These are phyloP conservation scores for Dynastes maya DNA, from an alignment of 2,888 invertebrate genomes.

Conservation along the genomic window DNA sequence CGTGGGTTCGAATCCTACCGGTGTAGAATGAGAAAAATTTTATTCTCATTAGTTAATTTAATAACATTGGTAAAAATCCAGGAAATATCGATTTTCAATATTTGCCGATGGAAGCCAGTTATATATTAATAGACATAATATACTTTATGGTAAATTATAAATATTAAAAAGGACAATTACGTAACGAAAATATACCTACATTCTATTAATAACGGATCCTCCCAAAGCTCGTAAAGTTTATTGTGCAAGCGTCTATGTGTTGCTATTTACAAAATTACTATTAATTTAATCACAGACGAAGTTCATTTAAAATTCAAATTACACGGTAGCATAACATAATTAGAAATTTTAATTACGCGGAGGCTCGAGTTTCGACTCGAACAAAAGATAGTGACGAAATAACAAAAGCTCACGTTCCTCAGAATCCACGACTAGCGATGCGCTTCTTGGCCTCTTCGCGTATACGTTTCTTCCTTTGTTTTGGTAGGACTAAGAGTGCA, in stretches of 20 bases:
- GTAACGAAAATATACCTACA: not conserved
- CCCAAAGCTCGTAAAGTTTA: conserved; percentile 20
- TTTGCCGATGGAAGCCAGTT: no score
- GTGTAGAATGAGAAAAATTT: no score
- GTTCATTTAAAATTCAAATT: conserved; percentile 47
- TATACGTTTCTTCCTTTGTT: conserved; percentile 2
- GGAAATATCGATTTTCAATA: no score
- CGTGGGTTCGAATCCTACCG: no score
- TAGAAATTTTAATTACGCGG: conserved; percentile 42
- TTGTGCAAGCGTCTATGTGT: conserved; percentile 9
- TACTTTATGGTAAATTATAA: no score
- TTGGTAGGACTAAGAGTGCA: not conserved
- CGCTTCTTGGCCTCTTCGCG: not conserved
- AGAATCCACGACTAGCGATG: conserved; percentile 3
- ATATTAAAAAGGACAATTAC: not conserved
- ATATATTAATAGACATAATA: no score
- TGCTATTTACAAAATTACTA: conserved; percentile 38
- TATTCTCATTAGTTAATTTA: no score
- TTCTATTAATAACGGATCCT: not conserved
- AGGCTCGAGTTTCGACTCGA: not conserved
- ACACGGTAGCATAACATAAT: conserved; percentile 46
- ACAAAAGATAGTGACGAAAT: conserved; percentile 34
- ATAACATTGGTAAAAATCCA: no score
- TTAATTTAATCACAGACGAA: conserved; percentile 37
- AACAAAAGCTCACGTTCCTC: conserved; percentile 22